A percentile compares a stretch with the other conserved stretches of the same genome.
Conservation (phyloP, 2,888 invertebrate genomes). For the Empis stercorea region DNA sequence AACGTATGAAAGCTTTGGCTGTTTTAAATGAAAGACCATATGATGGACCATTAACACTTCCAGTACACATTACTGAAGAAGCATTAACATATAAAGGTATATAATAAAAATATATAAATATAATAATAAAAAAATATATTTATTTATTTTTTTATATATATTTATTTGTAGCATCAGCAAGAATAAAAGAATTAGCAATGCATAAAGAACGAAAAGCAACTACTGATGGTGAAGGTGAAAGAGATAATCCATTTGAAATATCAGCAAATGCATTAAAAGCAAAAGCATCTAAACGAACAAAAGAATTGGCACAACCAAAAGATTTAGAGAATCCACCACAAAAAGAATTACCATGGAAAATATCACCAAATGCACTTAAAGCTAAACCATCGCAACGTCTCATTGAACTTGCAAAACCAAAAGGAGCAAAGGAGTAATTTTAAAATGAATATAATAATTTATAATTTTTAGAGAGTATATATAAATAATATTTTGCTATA, state of each 20-base stretch:
- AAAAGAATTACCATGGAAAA: slow-evolving; percentile 38
- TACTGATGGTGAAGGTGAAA: slow-evolving; percentile 19
- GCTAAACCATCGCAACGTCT: slow-evolving; percentile 39
- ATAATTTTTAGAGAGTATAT: no score
- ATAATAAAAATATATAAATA: slow-evolving; percentile 3
- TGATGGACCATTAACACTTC: slow-evolving; percentile 9
- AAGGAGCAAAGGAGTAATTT: no score
- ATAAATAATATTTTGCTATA: no score
- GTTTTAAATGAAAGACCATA: slow-evolving; percentile 11
- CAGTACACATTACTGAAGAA: slow-evolving; percentile 16
- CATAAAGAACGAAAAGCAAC: slow-evolving; percentile 34
- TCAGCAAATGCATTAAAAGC: slow-evolving; percentile 41
- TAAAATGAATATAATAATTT: no score
- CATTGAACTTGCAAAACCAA: slow-evolving; percentile 26
- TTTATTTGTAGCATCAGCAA: slow-evolving; percentile 18
- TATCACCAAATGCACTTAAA: slow-evolving; percentile 39
- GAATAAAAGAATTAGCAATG: slow-evolving; percentile 37
- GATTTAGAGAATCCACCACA: slow-evolving; percentile 34
- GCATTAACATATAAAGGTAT: slow-evolving; percentile 23
- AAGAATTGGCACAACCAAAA: slow-evolving; percentile 38
- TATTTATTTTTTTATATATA: background rate
- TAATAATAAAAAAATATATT: background rate
- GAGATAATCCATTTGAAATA: slow-evolving; percentile 37
- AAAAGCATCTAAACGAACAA: slow-evolving; percentile 34
- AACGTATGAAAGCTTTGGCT: slow-evolving; percentile 10